Evolutionary conservation across 2,888 invertebrate species (phyloP).

Genomic region (Drosophila siamana): DNA sequence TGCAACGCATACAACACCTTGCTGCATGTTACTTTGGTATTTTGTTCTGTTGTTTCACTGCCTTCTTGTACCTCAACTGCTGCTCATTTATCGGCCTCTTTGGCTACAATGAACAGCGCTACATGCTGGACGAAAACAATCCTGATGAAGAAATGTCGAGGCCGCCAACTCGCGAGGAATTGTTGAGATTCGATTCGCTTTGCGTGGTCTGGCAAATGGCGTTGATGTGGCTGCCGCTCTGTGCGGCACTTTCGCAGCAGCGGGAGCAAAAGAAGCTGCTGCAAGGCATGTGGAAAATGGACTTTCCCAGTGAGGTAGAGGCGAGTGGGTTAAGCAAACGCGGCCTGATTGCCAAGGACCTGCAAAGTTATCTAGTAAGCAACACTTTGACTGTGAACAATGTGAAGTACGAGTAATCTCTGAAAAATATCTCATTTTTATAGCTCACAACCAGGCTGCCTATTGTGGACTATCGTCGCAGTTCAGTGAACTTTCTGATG

Average conservation of each 20-base stretch:
- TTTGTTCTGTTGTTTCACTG: conserved; percentile 17
- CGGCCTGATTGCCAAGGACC: conserved; percentile 24
- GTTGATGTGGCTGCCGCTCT: conserved; percentile 41
- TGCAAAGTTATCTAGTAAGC: conserved; percentile 45
- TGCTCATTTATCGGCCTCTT: conserved; percentile 12
- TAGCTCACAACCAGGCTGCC: conserved; percentile 36
- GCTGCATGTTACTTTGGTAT: conserved; percentile 50
- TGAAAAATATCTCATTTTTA: not conserved
- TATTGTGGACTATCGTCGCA: conserved; percentile 23
- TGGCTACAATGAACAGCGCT: conserved; percentile 22
- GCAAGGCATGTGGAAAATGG: conserved; percentile 28
- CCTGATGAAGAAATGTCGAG: conserved; percentile 2
- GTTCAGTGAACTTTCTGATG: conserved; percentile 40
- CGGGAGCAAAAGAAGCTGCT: conserved; percentile 17
- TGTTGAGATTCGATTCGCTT: not conserved
- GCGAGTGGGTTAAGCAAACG: not conserved
- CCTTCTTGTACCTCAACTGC: conserved; percentile 20
- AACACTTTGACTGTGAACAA: not conserved
- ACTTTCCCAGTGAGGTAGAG: not conserved
- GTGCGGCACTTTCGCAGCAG: conserved; percentile 50
- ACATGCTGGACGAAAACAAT: conserved; percentile 18
- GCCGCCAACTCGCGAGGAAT: not conserved
- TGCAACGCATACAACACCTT: conserved; percentile 31
- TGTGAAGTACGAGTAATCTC: not conserved
- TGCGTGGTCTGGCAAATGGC: conserved; percentile 40